phyloP scores from a whole-genome alignment of 2,888 invertebrate species.

The Spodoptera picta region DNA sequence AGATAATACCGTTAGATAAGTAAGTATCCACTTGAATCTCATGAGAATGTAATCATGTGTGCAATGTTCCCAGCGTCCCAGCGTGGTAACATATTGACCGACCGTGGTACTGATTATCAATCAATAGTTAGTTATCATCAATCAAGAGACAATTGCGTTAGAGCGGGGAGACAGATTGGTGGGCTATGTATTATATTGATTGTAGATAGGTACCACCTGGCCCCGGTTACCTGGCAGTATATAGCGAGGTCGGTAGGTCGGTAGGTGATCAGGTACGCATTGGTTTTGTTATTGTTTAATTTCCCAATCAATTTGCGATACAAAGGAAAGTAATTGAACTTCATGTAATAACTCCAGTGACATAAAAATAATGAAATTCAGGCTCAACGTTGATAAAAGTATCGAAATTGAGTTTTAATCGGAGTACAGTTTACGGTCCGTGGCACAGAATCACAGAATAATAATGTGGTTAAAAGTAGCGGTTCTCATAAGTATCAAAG shows the following conservation, averaged over 20 bases:
- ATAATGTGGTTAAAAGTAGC: constrained; percentile 20
- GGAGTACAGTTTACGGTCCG: constrained; percentile 20
- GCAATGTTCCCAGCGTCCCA: too few relatives aligned
- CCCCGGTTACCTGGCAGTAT: too few relatives aligned
- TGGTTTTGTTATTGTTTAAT: constrained; percentile 36
- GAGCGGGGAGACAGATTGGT: too few relatives aligned
- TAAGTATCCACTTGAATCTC: too few relatives aligned
- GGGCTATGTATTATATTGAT: too few relatives aligned
- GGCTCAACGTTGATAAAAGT: constrained; percentile 6
- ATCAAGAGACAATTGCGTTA: not conserved
- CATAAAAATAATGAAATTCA: constrained; percentile 24
- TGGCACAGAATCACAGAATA: constrained; percentile 9
- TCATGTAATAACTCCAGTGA: constrained; percentile 22
- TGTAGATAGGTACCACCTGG: too few relatives aligned
- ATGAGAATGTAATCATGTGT: too few relatives aligned
- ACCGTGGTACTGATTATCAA: not conserved
- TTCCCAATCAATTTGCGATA: constrained; percentile 35
- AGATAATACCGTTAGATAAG: too few relatives aligned
- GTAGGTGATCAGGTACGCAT: not conserved
- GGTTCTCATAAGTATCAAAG: constrained; percentile 9
- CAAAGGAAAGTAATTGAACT: constrained; percentile 22
- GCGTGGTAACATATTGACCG: too few relatives aligned
- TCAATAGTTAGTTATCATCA: constrained; percentile 2
- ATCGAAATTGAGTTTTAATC: constrained; percentile 36
- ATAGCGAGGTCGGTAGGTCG: too few relatives aligned